A percentile compares a stretch with the other conserved stretches of the same genome.
Conservation (phyloP, 2,113 vertebrate species). For the Gymnarchus niloticus region DNA sequence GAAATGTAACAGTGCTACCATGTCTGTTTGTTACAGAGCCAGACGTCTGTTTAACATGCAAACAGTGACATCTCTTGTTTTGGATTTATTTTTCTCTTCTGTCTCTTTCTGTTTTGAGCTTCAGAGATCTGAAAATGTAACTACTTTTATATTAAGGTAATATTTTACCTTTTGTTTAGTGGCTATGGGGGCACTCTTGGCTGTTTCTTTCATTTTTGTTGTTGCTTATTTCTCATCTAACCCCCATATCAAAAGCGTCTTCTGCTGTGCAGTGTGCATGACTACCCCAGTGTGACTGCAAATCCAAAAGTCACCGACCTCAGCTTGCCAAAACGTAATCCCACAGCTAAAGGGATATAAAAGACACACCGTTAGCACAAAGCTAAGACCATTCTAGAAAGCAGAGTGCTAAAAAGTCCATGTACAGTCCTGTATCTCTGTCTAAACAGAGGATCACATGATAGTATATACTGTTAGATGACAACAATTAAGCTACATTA, state of each 20-base stretch:
- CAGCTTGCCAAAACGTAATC: not conserved
- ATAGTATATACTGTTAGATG: no score
- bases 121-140: not conserved
- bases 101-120: not conserved
- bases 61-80: not conserved
- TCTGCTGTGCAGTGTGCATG: not conserved
- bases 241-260: not conserved
- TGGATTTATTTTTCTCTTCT: not conserved
- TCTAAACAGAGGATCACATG: not conserved
- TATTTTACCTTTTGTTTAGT: not conserved
- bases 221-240: not conserved
- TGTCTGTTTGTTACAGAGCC: no score
- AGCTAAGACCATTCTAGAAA: not conserved
- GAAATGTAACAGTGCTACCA: not conserved
- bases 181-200: not conserved
- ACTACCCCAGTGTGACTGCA: not conserved
- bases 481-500: not conserved
- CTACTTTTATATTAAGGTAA: conserved; percentile 3
- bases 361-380: not conserved
- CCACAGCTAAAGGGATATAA: not conserved
- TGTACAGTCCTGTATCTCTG: not conserved
- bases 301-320: not conserved
- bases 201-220: not conserved
- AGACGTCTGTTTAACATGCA: not conserved
- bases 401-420: not conserved